Base-by-base conservation (phyloP, 64 coral and sea anemone genomes). In the Stichodactyla helianthus region DNA sequence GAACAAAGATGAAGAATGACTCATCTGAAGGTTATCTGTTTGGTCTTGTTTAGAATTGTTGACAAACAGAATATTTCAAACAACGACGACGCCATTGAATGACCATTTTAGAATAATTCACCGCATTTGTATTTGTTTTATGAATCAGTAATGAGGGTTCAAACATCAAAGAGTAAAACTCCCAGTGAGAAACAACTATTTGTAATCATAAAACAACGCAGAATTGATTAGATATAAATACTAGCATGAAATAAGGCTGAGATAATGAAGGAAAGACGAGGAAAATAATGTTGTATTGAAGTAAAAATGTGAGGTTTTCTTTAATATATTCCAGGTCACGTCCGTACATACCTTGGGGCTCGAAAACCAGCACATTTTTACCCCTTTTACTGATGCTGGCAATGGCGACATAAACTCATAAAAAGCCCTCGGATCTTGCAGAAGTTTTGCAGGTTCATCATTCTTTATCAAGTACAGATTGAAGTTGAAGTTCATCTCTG, bases 341-440 rank as follows among this genome's bases (percentile, higher is more conserved):
- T 84, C 31, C 13, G 16, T 19, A 81, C 83, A 26, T 84, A 84
- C 83, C 83, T 84, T 55, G 9, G 83, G 83, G 53, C 83, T 84
- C 3, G 83, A 84, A 84, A 63, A 84, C 83, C 83, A 84, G 26
- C 59, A n/a, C 54, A 84, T 17, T 63, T 63, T 84, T 12, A 84
- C 13, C 26, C 54, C 83, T 60, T 84, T 63, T 35, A 84, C 59
- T 20, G 54, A 31, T 6, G 83, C 16, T 18, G 6, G 59, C 6
- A 84, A 17, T 17, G 83, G 83, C 27, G 83, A 58, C 83, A 84
- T 57, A 59, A 84, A 84, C 50, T 84, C 55, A 15, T 84, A 60
- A 84, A 84, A 84, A n/a, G 83, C 83, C 83, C 83, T 84, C 28
- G 83, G 35, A 54, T 84, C 83, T 63, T 62, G 44, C 54, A 84